Base-by-base conservation (phyloP, 2,113 vertebrate species). In the Taurulus bubalis region DNA sequence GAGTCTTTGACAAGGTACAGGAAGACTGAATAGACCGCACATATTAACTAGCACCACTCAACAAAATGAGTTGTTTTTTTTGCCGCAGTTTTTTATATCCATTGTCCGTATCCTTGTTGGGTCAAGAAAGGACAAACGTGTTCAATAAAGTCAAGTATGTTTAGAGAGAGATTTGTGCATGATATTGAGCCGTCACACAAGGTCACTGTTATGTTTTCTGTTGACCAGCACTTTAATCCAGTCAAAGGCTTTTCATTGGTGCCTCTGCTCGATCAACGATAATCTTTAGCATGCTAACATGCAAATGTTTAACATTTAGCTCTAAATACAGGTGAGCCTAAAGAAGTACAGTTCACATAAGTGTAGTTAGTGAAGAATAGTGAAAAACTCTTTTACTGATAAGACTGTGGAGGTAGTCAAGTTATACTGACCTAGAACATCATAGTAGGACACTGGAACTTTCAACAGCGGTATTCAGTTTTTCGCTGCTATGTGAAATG, bases 1-100 rank as follows among this genome's bases (percentile, higher is more conserved):
- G 96, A 32, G 96, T 97, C 82, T 98, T 97, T 24, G 96, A 97
- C 89, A 97, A 98, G 95, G 97, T 97, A 75, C 26, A 71, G 30
- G 38, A 6, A 6, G 8, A 18, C 36, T 20, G 3, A 59, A 51
- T 38, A 14, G n/a, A 55, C 38, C 18, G 24, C 58, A 16, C 56
- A 53, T 60, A 72, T 68, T n/a, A 12, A 63, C 40, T 26, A 9
- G 6, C 20, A 16, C 2, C 32, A 28, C 42, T 53, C 36, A 49
- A 42, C n/a, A 49, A 20, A 60, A 45, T 8, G n/a, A 69, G 51
- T 8, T 62, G 24, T 12, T 18, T 8, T 16, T 5, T 56, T 71
- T 32, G 14, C 18, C 53, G 32, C 30, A 42, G 58, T 53, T 59
- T 45, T 70, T 14, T 36, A 15, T 51, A 30, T 59, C 3, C 3